Conservation (phyloP, 2,797 vertebrate species). For the Gymnodraco acuticeps region DNA sequence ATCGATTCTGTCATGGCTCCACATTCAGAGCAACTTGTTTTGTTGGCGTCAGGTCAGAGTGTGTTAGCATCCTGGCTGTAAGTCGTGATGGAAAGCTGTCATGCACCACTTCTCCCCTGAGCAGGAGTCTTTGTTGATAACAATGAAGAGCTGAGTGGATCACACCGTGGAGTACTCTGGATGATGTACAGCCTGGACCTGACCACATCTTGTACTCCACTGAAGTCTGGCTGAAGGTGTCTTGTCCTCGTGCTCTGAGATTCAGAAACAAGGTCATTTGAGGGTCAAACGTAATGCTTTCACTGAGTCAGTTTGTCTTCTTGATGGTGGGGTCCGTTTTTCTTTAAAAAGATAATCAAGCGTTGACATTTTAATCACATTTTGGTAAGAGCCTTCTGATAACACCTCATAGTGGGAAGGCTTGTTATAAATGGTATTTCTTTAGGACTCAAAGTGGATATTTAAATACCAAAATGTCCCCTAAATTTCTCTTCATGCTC, state of each 20-base stretch:
- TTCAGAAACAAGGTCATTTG: slow-evolving; percentile 47
- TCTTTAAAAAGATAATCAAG: neutral
- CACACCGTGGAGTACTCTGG: neutral
- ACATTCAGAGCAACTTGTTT: slow-evolving; percentile 27
- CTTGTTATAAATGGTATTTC: neutral
- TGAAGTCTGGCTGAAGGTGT: slow-evolving; percentile 1
- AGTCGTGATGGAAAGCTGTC: slow-evolving; percentile 19
- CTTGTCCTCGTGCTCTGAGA: neutral
- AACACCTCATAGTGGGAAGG: neutral
- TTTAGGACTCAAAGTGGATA: neutral
- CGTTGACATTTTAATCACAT: neutral
- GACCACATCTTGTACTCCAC: neutral
- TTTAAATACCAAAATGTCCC: no score
- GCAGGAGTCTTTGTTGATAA: slow-evolving; percentile 27
- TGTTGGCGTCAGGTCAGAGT: slow-evolving; percentile 23
- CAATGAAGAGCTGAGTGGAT: slow-evolving; percentile 10
- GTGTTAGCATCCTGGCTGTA: slow-evolving; percentile 17
- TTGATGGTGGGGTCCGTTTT: neutral
- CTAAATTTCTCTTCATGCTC: no score
- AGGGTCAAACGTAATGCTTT: slow-evolving; percentile 44
- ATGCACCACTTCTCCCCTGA: slow-evolving; percentile 8
- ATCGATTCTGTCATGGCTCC: slow-evolving; percentile 42
- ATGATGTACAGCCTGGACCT: neutral
- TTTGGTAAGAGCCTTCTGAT: neutral
- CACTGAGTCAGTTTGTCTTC: neutral